Percentiles rank a stretch among this genome's conserved stretches.
phyloP scores from a whole-genome alignment of 2,888 invertebrate species.

The Cephus sareptanus region DNA sequence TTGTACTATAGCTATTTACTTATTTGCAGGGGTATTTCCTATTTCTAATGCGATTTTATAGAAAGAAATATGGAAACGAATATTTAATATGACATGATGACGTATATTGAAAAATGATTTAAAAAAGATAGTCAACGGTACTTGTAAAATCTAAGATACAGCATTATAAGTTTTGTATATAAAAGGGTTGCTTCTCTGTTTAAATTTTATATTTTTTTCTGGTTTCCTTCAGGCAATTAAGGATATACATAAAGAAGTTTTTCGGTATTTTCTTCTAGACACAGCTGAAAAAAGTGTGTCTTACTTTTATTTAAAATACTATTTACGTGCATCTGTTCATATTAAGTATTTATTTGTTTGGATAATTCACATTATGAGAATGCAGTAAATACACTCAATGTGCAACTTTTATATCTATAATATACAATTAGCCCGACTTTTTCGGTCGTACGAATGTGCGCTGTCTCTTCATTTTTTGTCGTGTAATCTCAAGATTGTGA shows the following conservation, averaged over 20 bases:
- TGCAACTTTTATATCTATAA: neutral
- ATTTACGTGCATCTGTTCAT: neutral
- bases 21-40: neutral
- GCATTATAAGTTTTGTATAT: neutral
- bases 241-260: neutral
- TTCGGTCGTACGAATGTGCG: constrained; percentile 72
- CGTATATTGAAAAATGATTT: too few relatives aligned
- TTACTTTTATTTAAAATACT: neutral
- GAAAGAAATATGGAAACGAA: neutral
- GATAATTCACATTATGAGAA: neutral
- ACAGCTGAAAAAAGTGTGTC: neutral
- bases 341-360: neutral
- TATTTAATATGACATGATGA: neutral
- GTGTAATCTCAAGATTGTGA: constrained; percentile 76
- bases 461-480: constrained; percentile 73
- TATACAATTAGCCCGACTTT: constrained; percentile 61
- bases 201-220: neutral
- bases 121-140: neutral
- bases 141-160: neutral
- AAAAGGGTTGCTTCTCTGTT: neutral
- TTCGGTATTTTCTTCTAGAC: neutral
- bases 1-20: neutral
- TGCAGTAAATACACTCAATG: neutral
- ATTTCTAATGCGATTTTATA: neutral
- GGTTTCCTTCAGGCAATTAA: neutral